Percentiles rank a stretch among this genome's conserved stretches.
Evolutionary conservation across 2,113 vertebrate species (phyloP).

Genomic region (Burhinus oedicnemus): DNA sequence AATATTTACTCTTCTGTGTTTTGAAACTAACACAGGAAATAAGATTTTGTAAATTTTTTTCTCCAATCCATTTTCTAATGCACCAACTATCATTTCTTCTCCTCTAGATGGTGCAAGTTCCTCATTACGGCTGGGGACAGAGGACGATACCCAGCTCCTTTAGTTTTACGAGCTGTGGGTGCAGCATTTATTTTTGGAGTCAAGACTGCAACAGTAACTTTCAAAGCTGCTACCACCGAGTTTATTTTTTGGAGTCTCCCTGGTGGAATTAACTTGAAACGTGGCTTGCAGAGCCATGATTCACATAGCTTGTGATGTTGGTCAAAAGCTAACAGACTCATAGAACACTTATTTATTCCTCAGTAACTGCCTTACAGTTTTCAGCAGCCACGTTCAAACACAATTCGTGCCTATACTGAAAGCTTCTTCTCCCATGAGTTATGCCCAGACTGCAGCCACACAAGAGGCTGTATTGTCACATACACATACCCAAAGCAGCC

Average conservation of each 20-base stretch:
- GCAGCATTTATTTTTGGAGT: constrained; percentile 52
- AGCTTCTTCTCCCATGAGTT: not conserved
- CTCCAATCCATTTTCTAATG: not conserved
- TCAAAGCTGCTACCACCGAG: not conserved
- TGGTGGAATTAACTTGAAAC: constrained; percentile 2
- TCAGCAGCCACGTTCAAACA: not conserved
- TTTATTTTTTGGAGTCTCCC: constrained; percentile 67
- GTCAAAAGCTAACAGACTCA: not conserved
- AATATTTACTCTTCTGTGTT: not conserved
- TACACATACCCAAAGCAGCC: not conserved
- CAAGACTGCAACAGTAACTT: constrained; percentile 17
- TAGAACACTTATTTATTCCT: not conserved
- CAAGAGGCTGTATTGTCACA: not conserved
- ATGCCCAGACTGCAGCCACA: not conserved
- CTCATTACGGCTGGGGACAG: not conserved
- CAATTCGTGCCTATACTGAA: accelerated
- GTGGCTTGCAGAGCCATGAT: not conserved
- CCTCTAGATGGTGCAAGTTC: constrained; percentile 33
- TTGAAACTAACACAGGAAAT: not conserved
- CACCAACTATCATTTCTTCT: not conserved
- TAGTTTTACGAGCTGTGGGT: not conserved
- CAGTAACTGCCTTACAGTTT: not conserved
- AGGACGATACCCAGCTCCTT: not conserved
- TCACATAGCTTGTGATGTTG: not conserved
- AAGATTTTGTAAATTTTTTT: not conserved